Evolutionary conservation across 2,113 vertebrate genomes (phyloP), one percentile per base, ranked within the genome.

Genomic region (Rynchops niger): DNA sequence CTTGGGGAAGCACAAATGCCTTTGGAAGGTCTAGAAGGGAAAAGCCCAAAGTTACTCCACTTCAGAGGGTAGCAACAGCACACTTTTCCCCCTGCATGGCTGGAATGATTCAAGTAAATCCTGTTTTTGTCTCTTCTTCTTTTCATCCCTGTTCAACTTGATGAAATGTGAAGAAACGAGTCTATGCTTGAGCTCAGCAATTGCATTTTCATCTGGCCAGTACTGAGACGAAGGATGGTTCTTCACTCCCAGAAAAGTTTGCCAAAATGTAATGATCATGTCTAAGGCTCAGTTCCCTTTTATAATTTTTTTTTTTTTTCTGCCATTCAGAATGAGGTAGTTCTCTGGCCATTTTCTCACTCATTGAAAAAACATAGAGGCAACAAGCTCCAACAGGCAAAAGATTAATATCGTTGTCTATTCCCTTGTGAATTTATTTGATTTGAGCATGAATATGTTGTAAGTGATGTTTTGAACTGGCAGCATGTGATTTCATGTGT

Each of bases 401-500:
- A 80, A 82, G 49, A 69, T 69, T 34, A 76, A 15, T 32, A 80
- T 43, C 1, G 1, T 27, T 50, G 34, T 36, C 49, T 82, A 9
- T n/a, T 93, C 50, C 12, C 15, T 43, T 18, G 40, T 90, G 34
- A 70, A 14, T 85, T 52, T 26, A 29, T 72, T 85, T 69, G 43
- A 65, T 69, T 43, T 69, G 58, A 69, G 27, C 27, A 86, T 61
- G 19, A 65, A 45, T 53, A 49, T 36, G 27, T 27, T 72, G 29
- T 38, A 55, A 71, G 29, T 30, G 42, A 7, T 23, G 36, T 70
- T 92, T 88, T 1, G 15, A 49, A 45, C 40, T 9, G 13, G 16
- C 0, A 0, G 21, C 1, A 2, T 30, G 32, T 36, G 50, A 87
- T 79, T 91, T 70, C 36, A 38, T 15, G 21, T 18, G 15, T 3